Percentiles rank a stretch among this genome's conserved stretches.
These are phyloP conservation scores for Coleophora flavipennella DNA, from an alignment of 2,888 invertebrate genomes.

Conservation along the genomic window DNA sequence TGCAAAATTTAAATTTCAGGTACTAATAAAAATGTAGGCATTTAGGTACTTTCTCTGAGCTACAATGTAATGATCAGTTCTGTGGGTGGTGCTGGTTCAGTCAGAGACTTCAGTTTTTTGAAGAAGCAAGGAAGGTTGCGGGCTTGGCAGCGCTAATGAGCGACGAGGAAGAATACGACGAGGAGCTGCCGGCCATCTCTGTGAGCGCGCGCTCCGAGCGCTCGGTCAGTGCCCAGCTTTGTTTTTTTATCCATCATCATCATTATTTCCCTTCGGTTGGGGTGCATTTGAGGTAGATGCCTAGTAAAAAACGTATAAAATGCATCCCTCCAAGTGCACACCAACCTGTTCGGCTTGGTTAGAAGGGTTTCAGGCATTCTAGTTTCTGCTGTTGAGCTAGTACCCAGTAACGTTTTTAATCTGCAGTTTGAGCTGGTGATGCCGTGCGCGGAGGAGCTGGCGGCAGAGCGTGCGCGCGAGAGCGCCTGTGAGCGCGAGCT, in stretches of 20 bases:
- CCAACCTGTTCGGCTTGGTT: not conserved
- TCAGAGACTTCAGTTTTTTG: too few relatives aligned
- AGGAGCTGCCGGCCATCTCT: constrained; percentile 34
- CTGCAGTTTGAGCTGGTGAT: not conserved
- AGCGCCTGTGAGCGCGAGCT: constrained; percentile 4
- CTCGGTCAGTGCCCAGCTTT: constrained; percentile 18
- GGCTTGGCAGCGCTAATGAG: too few relatives aligned
- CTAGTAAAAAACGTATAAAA: not conserved
- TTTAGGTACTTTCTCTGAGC: too few relatives aligned
- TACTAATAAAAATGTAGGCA: too few relatives aligned
- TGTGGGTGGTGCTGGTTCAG: too few relatives aligned
- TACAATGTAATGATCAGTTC: too few relatives aligned
- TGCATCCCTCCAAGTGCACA: not conserved
- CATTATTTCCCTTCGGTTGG: too few relatives aligned
- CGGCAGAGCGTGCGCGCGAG: constrained; percentile 5
- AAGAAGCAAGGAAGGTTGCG: too few relatives aligned
- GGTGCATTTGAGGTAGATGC: not conserved
- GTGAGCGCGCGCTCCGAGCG: constrained; percentile 22
- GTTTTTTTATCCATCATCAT: too few relatives aligned
- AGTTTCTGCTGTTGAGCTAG: not conserved
- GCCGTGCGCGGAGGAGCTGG: constrained; percentile 5
- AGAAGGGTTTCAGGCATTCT: not conserved
- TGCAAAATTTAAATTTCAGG: too few relatives aligned
- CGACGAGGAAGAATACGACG: constrained; percentile 32
- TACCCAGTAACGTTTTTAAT: not conserved